phyloP scores from a whole-genome alignment of 1,140 invertebrate species.

The Ladona fulva region DNA sequence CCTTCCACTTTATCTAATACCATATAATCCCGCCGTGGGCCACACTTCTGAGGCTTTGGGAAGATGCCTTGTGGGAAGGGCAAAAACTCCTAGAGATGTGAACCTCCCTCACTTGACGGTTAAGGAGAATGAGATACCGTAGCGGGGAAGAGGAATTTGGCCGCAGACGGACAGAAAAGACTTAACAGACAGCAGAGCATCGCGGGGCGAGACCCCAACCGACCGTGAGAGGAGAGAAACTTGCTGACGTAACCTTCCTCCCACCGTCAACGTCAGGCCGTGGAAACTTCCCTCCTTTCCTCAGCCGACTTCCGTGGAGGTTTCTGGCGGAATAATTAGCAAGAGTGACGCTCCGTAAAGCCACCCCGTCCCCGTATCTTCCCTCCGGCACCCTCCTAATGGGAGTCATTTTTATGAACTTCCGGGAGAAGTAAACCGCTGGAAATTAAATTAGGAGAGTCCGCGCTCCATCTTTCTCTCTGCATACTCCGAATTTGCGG shows the following conservation, averaged over 20 bases:
- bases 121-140: background rate
- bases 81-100: background rate
- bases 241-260: constrained; percentile 1
- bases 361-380: background rate
- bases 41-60: background rate
- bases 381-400: background rate
- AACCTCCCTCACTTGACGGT: background rate
- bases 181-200: constrained; percentile 5
- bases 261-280: constrained; percentile 5
- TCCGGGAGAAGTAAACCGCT: background rate
- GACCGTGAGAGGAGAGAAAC: background rate
- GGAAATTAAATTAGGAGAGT: constrained; percentile 6
- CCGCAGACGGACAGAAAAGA: background rate
- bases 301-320: background rate
- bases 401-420: constrained; percentile 6
- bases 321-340: constrained; percentile 9
- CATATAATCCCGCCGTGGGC: background rate
- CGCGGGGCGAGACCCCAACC: background rate
- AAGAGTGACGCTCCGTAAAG: background rate
- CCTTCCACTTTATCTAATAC: background rate
- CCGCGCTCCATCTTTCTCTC: background rate
- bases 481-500: background rate
- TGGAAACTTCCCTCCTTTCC: background rate
- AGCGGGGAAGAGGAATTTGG: background rate
- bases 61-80: background rate